Evolutionary conservation across 2,113 vertebrate species (phyloP), one percentile per base, ranked within the genome.

Genomic region (Lates calcarifer): DNA sequence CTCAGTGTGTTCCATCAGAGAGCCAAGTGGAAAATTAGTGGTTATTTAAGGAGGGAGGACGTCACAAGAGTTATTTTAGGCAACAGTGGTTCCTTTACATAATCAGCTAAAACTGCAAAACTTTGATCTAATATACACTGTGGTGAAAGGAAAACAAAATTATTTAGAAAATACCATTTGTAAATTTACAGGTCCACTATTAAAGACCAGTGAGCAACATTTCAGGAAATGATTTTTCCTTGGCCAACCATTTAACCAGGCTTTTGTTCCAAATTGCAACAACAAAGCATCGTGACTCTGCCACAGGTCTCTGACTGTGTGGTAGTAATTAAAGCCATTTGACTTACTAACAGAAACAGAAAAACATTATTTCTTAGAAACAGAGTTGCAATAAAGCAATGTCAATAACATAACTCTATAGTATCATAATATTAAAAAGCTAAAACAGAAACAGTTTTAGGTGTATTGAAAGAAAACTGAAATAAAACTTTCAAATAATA

Each of bases 61-160:
- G 89, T 93, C 91, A 87, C 51, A 0, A 51, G 15, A 20, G n/a
- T 72, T 93, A 93, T 93, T 94, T 93, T 84, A 79, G 81, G 82
- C 39, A 75, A 60, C 37, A 75, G 89, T 82, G 87, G 73, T 92
- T 92, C 85, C 89, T 91, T 90, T 71, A 69, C 1, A 6, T 61
- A 33, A 61, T 35, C 58, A 61, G 58, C 58, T 35, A 33, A 8
- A 33, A 20, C 6, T 28, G 33, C 29, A 31, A 18, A 31, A 18
- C 3, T 58, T 43, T 9, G 0, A 63, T 20, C 7, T n/a, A 15
- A 9, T 20, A 14, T 6, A 33, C 20, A 31, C 20, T 64, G 24
- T n/a, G 15, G 11, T 74, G 12, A 18, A 6, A 14, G 39, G 60
- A 17, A 28, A 65, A 9, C 33, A 18, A 31, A 17, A 53, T n/a